Percentiles rank a stretch among this genome's conserved stretches.
These are phyloP conservation scores for Lycocorax pyrrhopterus DNA, from an alignment of 2,113 vertebrate genomes.

Conservation along the genomic window DNA sequence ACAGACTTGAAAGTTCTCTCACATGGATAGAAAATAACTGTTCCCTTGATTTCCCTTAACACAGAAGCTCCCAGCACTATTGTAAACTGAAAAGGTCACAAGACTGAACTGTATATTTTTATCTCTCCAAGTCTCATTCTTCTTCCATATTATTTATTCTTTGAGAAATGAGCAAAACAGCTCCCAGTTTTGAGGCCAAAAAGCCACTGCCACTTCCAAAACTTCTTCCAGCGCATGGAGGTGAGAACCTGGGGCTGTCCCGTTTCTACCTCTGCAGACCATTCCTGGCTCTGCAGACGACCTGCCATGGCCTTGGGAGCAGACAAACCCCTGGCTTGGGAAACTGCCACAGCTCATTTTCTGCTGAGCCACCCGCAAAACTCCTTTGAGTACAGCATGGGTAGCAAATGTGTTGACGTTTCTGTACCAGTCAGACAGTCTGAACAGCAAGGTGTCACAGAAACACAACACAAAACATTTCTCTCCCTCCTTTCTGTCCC, in stretches of 20 bases:
- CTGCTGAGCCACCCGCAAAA: background rate
- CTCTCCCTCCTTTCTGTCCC: background rate
- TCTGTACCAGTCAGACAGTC: background rate
- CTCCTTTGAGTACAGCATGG: background rate
- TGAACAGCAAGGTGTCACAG: background rate
- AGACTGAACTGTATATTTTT: background rate
- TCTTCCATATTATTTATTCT: background rate
- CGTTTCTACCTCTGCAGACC: accelerated
- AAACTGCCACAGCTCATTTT: background rate
- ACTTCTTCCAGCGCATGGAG: background rate
- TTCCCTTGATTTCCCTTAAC: background rate
- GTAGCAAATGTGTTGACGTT: background rate
- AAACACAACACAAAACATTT: background rate
- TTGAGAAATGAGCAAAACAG: background rate
- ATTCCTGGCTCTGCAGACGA: background rate
- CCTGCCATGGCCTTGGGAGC: background rate
- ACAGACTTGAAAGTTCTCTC: background rate
- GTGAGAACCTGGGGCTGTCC: background rate
- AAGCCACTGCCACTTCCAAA: background rate
- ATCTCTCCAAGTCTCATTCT: background rate
- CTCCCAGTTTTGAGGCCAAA: background rate
- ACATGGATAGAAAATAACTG: background rate
- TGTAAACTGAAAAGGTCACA: background rate
- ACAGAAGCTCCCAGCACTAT: background rate
- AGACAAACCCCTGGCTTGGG: background rate